Base-by-base conservation (phyloP, 2,113 vertebrate species). In the Dicaeum eximium region DNA sequence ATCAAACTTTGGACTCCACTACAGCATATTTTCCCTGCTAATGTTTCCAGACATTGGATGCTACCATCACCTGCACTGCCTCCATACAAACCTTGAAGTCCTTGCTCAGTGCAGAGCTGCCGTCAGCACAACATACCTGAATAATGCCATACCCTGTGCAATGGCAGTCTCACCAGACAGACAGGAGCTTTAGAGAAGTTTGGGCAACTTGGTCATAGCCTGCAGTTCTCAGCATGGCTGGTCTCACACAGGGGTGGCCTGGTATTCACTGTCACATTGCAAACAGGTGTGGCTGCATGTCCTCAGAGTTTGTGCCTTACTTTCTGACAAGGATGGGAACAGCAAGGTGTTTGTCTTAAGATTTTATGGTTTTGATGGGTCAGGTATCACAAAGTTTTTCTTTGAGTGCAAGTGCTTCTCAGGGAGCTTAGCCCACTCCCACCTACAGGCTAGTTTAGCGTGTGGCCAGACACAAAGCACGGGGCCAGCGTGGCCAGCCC, bases 381-480 rank as follows among this genome's bases (percentile, higher is more conserved):
- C 73, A 78, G 28, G 47, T 23, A 93, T 25, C 24, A 78, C 33
- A 10, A n/a, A 88, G 53, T 25, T 79, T 35, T 45, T 57, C 31
- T 79, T 33, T n/a, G 48, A 86, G 11, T 20, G n/a, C 19, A 85
- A 90, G 53, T 1, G 2, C 15, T 44, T 72, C 57, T 64, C 74
- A 60, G 65, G 69, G 47, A 82, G 35, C 23, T 71, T n/a, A 66
- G 15, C 14, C 35, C 8, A 6, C 35, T 67, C 61, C 30, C 13
- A 67, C 24, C 15, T 75, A 47, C 10, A 67, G 28, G 24, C 16
- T 35, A 44, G 14, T 62, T 85, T 42, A 75, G 6, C 8, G 81
- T 78, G 27, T 11, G 33, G 42, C 20, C 31, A 65, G 28, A 31
- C 15, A 61, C 0, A 0, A 45, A 27, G 33, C 24, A 2, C 3